These are phyloP conservation scores for Fragum fragum DNA, from an alignment of 2,888 invertebrate genomes.

Conservation along the genomic window DNA sequence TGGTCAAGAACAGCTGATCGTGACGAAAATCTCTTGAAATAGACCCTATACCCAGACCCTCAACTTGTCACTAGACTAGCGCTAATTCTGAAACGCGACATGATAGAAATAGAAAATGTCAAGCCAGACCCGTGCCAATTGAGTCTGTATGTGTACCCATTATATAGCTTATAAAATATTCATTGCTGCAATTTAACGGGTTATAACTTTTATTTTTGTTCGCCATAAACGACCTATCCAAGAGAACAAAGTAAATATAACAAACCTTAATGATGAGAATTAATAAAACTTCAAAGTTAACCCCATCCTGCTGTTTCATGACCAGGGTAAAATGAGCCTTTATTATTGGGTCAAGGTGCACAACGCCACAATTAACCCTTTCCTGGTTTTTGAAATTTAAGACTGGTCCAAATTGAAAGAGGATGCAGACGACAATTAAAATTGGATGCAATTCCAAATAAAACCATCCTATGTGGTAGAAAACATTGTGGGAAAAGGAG, in stretches of 20 bases:
- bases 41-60: no score
- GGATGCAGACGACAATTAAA: no score
- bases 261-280: background rate
- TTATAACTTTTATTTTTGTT: slow-evolving; percentile 10
- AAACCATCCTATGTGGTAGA: no score
- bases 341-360: background rate
- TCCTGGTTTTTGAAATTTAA: no score
- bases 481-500: no score
- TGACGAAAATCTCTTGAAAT: no score
- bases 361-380: no score
- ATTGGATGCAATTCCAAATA: no score
- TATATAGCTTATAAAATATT: slow-evolving; percentile 13
- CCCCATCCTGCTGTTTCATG: background rate
- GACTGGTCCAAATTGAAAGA: no score
- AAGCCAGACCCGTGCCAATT: background rate
- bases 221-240: slow-evolving; percentile 4
- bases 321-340: background rate
- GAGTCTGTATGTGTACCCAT: background rate
- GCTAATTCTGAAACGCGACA: background rate
- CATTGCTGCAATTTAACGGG: slow-evolving; percentile 26
- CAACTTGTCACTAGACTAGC: no score
- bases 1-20: no score
- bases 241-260: slow-evolving; percentile 1
- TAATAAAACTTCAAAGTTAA: background rate
- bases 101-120: background rate